Conservation (phyloP, 2,888 invertebrate genomes). For the Cacoxenus indagator region DNA sequence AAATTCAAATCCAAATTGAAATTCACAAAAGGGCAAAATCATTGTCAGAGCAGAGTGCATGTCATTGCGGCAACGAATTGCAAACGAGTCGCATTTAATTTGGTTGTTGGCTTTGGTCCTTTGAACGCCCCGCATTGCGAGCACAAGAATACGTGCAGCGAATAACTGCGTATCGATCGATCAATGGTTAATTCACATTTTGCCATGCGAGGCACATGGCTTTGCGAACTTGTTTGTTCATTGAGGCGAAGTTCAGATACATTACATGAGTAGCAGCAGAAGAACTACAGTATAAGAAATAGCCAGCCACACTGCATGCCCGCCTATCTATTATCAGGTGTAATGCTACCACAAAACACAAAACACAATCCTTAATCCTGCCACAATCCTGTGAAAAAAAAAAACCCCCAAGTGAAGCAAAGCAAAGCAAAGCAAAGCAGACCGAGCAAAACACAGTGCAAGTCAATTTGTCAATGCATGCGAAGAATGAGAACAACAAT, state of each 20-base stretch:
- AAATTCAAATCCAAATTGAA: no score
- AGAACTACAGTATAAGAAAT: no score
- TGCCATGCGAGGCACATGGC: no score
- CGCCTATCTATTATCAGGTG: constrained; percentile 45
- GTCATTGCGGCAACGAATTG: constrained; percentile 37
- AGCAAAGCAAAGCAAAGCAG: constrained; percentile 28
- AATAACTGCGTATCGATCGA: neutral
- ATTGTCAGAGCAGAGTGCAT: constrained; percentile 38
- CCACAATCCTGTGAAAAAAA: constrained; percentile 32
- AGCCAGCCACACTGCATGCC: neutral
- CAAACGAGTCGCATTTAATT: constrained; percentile 34
- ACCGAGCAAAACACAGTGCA: constrained; percentile 19
- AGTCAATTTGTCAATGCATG: neutral
- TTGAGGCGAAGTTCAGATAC: neutral
- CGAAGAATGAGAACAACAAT: neutral
- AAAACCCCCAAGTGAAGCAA: constrained; percentile 2
- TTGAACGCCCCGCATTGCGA: constrained; percentile 39
- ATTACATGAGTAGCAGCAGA: constrained; percentile 5
- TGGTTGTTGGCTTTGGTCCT: neutral
- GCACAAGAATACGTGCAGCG: constrained; percentile 13
- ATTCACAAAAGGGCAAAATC: no score
- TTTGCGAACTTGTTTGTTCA: neutral
- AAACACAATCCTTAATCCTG: constrained; percentile 42
- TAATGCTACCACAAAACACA: constrained; percentile 57
- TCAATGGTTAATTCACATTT: neutral